phyloP scores from a whole-genome alignment of 2,888 invertebrate genomes.

The Metacarcinus magister region DNA sequence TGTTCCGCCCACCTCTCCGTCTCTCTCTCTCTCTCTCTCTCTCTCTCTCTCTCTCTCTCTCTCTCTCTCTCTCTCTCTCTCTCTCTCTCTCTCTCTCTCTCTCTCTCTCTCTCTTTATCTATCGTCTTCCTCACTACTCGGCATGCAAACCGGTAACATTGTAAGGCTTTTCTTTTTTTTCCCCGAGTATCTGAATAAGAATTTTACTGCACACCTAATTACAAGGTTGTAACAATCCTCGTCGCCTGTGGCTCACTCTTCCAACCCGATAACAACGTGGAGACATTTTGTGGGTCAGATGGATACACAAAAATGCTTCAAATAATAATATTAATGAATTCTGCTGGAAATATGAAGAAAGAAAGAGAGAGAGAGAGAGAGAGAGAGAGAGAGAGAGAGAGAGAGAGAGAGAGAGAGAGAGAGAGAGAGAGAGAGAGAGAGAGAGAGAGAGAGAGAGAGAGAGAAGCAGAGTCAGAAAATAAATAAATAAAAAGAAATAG shows the following conservation, averaged over 20 bases:
- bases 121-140: background rate
- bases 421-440: conserved; percentile 38
- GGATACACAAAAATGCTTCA: background rate
- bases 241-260: background rate
- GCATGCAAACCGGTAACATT: background rate
- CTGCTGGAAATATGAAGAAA: background rate
- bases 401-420: background rate
- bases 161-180: background rate
- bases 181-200: background rate
- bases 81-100: background rate
- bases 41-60: background rate
- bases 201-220: background rate
- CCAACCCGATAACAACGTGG: background rate
- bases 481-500: too few relatives aligned
- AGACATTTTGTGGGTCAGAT: background rate
- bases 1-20: conserved; percentile 61
- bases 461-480: background rate
- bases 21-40: background rate
- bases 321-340: too few relatives aligned
- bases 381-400: background rate
- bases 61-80: background rate
- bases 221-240: conserved; percentile 3
- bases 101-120: background rate
- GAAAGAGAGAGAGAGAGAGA: conserved; percentile 7
- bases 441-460: conserved; percentile 26